Evolutionary conservation across 2,888 invertebrate genomes (phyloP), one percentile per base, ranked within the genome.

Genomic region (Scaptomyza caliginosa): DNA sequence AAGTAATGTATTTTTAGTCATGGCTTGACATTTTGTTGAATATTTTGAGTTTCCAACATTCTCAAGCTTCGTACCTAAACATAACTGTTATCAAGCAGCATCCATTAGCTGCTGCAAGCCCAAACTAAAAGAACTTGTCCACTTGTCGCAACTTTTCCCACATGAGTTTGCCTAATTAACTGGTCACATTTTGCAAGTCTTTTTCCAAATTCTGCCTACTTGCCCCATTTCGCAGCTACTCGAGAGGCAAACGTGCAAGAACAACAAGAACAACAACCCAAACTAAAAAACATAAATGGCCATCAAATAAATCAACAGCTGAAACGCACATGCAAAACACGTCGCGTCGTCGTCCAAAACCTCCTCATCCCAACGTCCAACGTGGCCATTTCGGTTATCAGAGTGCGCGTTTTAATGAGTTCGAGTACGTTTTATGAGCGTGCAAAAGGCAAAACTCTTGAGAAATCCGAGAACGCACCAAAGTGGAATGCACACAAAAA

Each of bases 401-500:
- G 74, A 86, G 80, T 86, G 82, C 86, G 82, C 82, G 86, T 82
- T 86, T 82, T 82, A 82, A 82, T 82, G 81, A 80, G 83, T 82
- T 83, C 86, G 83, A 82, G 86, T 82, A 86, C 83, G 86, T 82
- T 82, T 80, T 86, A 86, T 80, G 86, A 83, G 83, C 74, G 60
- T 69, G 69, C 76, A 73, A 76, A 76, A 65, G 72, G 74, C 66
- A 73, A 72, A 34, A 74, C 67, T 79, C 78, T 76, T 66, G 74
- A 71, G 77, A 76, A 72, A 78, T 75, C 64, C 62, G 50, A 74
- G 69, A 85, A 80, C 82, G 83, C 83, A 86, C 86, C 86, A 82
- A 85, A 86, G 82, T 83, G 86, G 82, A 85, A 82, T 85, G 86
- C 82, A 82, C 83, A 83, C 86, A 83, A 83, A 82, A 82, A 86